These are phyloP conservation scores for Apus apus DNA, from an alignment of 2,113 vertebrate genomes.

Conservation along the genomic window DNA sequence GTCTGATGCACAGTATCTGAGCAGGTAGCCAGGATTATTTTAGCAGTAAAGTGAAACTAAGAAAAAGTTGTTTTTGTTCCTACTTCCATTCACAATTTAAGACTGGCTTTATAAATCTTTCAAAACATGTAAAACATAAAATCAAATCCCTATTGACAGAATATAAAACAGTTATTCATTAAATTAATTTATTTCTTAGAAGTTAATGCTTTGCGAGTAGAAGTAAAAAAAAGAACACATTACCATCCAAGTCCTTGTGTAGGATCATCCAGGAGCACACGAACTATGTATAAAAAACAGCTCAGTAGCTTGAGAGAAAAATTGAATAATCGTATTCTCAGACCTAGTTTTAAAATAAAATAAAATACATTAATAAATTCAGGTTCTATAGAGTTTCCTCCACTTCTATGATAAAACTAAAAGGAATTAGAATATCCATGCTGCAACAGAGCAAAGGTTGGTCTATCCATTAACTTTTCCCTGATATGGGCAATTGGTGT, in stretches of 20 bases:
- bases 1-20: neutral
- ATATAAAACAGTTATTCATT: neutral
- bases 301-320: slow-evolving; percentile 87
- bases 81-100: neutral
- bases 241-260: slow-evolving; percentile 80
- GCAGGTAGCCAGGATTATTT: neutral
- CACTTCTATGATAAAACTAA: neutral
- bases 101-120: neutral
- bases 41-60: neutral
- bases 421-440: neutral
- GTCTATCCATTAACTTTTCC: neutral
- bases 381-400: neutral
- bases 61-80: neutral
- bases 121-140: neutral
- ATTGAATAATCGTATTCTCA: slow-evolving; percentile 87
- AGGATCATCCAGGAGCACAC: slow-evolving; percentile 82
- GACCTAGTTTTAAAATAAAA: slow-evolving; percentile 74
- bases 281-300: slow-evolving; percentile 84
- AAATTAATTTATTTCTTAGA: neutral
- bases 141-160: neutral
- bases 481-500: accelerated
- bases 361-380: neutral
- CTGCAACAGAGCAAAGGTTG: neutral
- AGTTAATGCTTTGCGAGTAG: neutral
- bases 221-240: neutral